phyloP scores from a whole-genome alignment of 2,113 vertebrate species.

The Saimiri boliviensis region DNA sequence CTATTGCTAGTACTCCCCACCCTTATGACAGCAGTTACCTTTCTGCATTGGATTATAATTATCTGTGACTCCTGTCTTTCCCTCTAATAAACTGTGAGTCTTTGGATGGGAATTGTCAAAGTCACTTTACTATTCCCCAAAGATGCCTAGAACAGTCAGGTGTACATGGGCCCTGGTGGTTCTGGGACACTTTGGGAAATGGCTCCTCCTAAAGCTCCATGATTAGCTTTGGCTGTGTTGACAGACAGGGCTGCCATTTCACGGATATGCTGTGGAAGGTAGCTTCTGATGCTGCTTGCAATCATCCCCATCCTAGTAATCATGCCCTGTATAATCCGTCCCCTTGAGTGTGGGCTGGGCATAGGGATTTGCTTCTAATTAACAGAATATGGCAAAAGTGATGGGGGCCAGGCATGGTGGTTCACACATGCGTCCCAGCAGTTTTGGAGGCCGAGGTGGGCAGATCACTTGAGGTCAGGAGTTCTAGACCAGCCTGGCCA shows the following conservation, averaged over 20 bases:
- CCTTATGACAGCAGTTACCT: neutral
- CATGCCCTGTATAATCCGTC: neutral
- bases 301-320: neutral
- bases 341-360: neutral
- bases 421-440: too few relatives aligned
- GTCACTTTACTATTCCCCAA: neutral
- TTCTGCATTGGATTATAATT: neutral
- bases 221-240: neutral
- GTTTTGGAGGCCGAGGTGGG: too few relatives aligned
- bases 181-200: neutral
- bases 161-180: neutral
- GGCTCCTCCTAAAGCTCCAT: neutral
- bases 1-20: neutral
- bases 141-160: neutral
- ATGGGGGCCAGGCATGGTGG: neutral
- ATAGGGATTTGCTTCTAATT: neutral
- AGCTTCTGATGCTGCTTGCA: neutral
- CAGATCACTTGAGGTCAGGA: too few relatives aligned
- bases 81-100: neutral
- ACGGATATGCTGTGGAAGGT: neutral
- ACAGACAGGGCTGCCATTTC: neutral
- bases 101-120: neutral
- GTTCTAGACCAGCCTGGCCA: too few relatives aligned
- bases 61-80: neutral
- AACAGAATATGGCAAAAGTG: neutral